These are phyloP conservation scores for Tryphoninae sp. DNA, from an alignment of 2,888 invertebrate genomes.

Conservation along the genomic window DNA sequence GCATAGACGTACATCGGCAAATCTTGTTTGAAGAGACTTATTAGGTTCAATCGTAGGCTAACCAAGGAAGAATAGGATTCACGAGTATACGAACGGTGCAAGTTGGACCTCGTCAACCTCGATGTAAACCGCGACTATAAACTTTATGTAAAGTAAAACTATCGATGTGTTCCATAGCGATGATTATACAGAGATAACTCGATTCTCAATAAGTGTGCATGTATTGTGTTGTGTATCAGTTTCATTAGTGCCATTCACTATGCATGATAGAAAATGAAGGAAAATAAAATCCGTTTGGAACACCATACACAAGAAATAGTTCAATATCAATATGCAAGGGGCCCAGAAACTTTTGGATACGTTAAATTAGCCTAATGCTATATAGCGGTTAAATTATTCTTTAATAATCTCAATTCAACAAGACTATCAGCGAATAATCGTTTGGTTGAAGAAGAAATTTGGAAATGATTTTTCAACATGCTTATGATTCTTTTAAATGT, in stretches of 20 bases:
- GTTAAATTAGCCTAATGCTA: conserved; percentile 38
- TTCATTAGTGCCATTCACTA: conserved; percentile 71
- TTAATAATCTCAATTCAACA: conserved; percentile 19
- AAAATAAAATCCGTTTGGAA: conserved; percentile 70
- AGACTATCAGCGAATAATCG: conserved; percentile 38
- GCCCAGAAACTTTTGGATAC: conserved; percentile 61
- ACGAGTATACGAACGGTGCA: conserved; percentile 15
- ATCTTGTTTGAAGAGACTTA: conserved; percentile 15
- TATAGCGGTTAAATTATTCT: conserved; percentile 42
- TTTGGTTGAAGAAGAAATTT: conserved; percentile 28
- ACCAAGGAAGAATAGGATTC: conserved; percentile 22
- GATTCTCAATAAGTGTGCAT: conserved; percentile 74
- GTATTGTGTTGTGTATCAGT: conserved; percentile 79
- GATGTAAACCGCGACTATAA: conserved; percentile 22
- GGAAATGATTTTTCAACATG: conserved; percentile 46
- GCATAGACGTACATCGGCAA: conserved; percentile 49
- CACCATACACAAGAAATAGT: conserved; percentile 73
- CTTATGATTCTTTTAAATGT: conserved; percentile 18
- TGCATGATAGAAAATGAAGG: conserved; percentile 63
- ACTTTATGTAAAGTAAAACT: conserved; percentile 19
- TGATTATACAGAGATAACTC: conserved; percentile 63
- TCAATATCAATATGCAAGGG: conserved; percentile 70
- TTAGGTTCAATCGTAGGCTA: conserved; percentile 37
- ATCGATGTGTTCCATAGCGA: conserved; percentile 6
- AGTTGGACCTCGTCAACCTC: conserved; percentile 26